Base-by-base conservation (phyloP, 2,113 vertebrate species). In the Xenotilapia leptura region DNA sequence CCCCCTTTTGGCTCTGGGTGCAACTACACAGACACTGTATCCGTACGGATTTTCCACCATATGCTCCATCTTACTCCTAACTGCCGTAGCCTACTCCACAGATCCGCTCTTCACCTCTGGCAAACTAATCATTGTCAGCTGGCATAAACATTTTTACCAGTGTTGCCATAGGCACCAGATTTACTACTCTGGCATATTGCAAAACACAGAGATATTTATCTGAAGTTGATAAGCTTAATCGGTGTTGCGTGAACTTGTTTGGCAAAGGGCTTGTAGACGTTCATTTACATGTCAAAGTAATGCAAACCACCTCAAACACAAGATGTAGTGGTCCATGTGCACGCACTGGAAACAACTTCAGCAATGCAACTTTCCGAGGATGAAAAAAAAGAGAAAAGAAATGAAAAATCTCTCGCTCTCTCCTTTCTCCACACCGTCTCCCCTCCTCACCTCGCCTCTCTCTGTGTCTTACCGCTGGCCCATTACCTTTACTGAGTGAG, bases 401-500 rank as follows among this genome's bases (percentile, higher is more conserved):
- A 85, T 49, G 33, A 90, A 51, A 90, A 89, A 82, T 79, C 83
- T 88, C 83, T 56, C 83, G 26, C 62, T 31, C 79, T 53, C 58
- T 54, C 26, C 87, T 86, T 83, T 82, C 75, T 87, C 73, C 42
- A 55, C 86, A 54, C 40, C 14, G 17, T 89, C 89, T 83, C 80
- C 82, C 62, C 36, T 85, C 45, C 88, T 65, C 36, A 54, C 77
- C 84, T 89, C 36, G 54, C 80, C 84, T 89, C 85, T 86, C 84
- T 58, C 88, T 54, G 28, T 89, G 83, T 91, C 91, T 93, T 70
- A 89, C 93, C 89, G 60, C 91, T 96, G 96, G 97, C 97, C 97
- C 96, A 97, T 97, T 97, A 96, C 94, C 94, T 97, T 96, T 95
- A 92, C 94, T 92, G 95, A 95, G 94, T 94, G 95, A 95, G 94